Conservation (phyloP, 2,113 vertebrate genomes). For the Otus sunia region DNA sequence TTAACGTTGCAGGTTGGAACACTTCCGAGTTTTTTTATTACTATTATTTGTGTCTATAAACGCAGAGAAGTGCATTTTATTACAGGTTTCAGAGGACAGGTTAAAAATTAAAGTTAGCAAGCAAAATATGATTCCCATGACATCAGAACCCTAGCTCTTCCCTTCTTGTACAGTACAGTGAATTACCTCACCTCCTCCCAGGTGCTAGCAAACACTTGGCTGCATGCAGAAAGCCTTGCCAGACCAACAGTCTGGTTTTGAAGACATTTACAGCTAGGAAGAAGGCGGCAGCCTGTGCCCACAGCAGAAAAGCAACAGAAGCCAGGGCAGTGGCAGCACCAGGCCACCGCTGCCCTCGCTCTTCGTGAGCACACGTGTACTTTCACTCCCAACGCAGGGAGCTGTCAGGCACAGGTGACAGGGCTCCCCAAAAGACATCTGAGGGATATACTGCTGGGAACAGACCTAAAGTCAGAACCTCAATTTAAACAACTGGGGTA, state of each 20-base stretch:
- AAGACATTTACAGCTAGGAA: not conserved
- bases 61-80: not conserved
- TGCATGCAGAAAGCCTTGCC: not conserved
- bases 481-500: accelerated
- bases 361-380: accelerated
- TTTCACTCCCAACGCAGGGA: not conserved
- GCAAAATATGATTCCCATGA: not conserved
- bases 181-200: not conserved
- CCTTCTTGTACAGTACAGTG: accelerated
- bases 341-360: not conserved
- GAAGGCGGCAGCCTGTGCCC: not conserved
- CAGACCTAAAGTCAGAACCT: not conserved
- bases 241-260: not conserved
- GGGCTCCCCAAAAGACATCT: not conserved
- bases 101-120: not conserved
- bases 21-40: not conserved
- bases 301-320: not conserved
- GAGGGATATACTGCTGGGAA: not conserved
- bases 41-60: not conserved
- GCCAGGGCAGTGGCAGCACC: not conserved
- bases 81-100: not conserved
- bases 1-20: not conserved
- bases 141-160: not conserved
- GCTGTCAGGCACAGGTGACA: accelerated
- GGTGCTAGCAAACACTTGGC: not conserved